These are phyloP conservation scores for Chaetogeoica ovagalla DNA, from an alignment of 2,888 invertebrate genomes.

Conservation along the genomic window DNA sequence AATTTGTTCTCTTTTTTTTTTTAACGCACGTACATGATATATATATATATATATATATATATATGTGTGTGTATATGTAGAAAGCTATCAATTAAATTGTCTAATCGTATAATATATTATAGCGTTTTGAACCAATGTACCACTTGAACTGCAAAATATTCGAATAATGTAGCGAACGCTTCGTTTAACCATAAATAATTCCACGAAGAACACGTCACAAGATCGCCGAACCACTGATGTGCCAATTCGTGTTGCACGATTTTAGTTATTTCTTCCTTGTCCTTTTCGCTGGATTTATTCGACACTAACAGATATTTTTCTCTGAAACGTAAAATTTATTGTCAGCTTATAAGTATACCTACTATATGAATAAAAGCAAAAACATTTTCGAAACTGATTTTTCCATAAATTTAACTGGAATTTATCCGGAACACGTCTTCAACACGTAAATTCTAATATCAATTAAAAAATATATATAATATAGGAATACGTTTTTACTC, in stretches of 20 bases:
- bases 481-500: neutral
- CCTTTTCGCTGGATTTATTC: constrained; percentile 44
- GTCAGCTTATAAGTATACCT: too few relatives aligned
- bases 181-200: constrained; percentile 54
- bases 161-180: constrained; percentile 54
- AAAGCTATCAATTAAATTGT: too few relatives aligned
- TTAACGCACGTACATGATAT: neutral
- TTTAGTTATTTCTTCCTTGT: constrained; percentile 73
- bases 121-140: constrained; percentile 45
- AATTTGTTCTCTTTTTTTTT: neutral
- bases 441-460: too few relatives aligned
- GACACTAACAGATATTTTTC: constrained; percentile 48
- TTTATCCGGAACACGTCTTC: too few relatives aligned
- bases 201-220: constrained; percentile 69
- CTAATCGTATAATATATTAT: too few relatives aligned
- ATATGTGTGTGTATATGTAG: too few relatives aligned
- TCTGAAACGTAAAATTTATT: constrained; percentile 8
- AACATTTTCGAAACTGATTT: too few relatives aligned
- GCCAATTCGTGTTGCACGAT: constrained; percentile 90
- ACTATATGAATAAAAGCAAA: too few relatives aligned
- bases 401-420: too few relatives aligned
- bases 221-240: constrained; percentile 97
- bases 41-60: too few relatives aligned
- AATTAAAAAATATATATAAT: too few relatives aligned
- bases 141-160: constrained; percentile 50